Percentiles rank a stretch among this genome's conserved stretches.
Conservation (phyloP, 30 jellyfish, hydroid and myxozoan genomes). For the Hydractinia echinata region DNA sequence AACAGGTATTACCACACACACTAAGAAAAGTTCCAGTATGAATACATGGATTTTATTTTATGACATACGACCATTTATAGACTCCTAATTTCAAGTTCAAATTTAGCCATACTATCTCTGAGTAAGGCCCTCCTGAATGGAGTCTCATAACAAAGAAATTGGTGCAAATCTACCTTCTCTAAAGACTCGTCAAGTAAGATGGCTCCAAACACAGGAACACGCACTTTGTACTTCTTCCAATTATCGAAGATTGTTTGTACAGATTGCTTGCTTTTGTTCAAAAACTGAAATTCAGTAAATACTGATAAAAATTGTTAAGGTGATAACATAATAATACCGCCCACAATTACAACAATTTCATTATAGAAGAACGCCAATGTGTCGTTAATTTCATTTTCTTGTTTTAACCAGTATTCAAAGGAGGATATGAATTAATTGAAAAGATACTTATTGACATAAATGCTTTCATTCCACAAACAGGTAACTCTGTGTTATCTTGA, state of each 20-base stretch:
- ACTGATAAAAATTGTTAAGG: slow-evolving; percentile 29
- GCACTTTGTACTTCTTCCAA: slow-evolving; percentile 83
- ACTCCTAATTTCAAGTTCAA: neutral
- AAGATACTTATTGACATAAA: slow-evolving; percentile 80
- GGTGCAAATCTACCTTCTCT: slow-evolving; percentile 48
- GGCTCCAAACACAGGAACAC: slow-evolving; percentile 97
- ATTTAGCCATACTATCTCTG: neutral
- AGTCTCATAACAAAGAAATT: no score
- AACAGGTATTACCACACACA: neutral
- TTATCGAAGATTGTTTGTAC: slow-evolving; percentile 51
- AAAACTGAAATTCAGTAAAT: slow-evolving; percentile 56
- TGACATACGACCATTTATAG: no score
- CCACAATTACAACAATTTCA: no score
- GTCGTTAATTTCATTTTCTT: neutral
- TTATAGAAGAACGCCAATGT: neutral
- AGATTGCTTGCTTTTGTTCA: slow-evolving; percentile 52
- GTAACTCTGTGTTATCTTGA: slow-evolving; percentile 67
- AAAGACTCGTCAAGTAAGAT: slow-evolving; percentile 66
- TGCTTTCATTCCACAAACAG: slow-evolving; percentile 66
- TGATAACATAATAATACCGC: neutral
- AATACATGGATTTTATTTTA: neutral
- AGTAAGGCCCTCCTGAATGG: neutral
- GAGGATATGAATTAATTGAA: no score
- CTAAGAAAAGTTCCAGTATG: neutral
- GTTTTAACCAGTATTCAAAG: neutral